Percentiles rank a stretch among this genome's conserved stretches.
These are phyloP conservation scores for Noctua comes DNA, from an alignment of 2,888 invertebrate species.

Conservation along the genomic window DNA sequence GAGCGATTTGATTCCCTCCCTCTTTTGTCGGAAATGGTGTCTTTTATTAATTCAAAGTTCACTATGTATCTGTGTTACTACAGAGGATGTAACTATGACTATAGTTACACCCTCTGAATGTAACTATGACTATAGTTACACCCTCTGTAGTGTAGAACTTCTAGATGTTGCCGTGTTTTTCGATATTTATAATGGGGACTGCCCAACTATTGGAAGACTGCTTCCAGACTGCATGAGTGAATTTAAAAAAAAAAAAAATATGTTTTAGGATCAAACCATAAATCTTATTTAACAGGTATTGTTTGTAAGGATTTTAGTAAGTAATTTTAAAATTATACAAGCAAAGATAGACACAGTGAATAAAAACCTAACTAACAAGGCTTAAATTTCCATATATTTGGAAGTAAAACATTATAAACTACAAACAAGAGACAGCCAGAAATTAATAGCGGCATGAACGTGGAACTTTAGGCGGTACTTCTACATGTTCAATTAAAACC, in stretches of 20 bases:
- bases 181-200: background rate
- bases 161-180: background rate
- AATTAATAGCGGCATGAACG: slow-evolving; percentile 11
- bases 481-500: slow-evolving; percentile 30
- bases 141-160: background rate
- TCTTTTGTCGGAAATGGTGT: background rate
- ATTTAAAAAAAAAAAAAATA: too few species aligned
- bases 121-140: too few species aligned
- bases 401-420: slow-evolving; percentile 16
- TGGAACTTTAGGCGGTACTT: slow-evolving; percentile 8
- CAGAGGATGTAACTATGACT: too few species aligned
- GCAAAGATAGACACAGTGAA: background rate
- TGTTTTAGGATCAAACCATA: background rate
- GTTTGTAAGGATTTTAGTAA: background rate
- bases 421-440: slow-evolving; percentile 9
- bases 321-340: background rate
- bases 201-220: background rate
- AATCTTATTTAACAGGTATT: background rate
- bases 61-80: too few species aligned
- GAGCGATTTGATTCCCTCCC: background rate
- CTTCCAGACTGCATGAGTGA: background rate
- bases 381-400: background rate
- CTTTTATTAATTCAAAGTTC: background rate
- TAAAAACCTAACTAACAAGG: background rate
- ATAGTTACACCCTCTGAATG: too few species aligned